Conservation (phyloP, 2,113 vertebrate genomes). For the Laterallus jamaicensis region DNA sequence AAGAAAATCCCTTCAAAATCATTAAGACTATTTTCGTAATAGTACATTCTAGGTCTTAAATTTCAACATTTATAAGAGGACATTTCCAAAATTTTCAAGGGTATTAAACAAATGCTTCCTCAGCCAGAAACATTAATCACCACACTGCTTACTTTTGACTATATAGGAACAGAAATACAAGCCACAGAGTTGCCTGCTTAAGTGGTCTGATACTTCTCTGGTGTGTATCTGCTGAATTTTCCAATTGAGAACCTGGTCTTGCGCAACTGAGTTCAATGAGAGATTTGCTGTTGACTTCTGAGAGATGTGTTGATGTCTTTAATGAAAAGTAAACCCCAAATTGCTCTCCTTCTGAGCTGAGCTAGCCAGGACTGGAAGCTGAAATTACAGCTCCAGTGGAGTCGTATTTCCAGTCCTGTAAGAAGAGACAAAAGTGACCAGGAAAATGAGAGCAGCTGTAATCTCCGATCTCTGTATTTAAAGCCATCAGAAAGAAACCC, state of each 20-base stretch:
- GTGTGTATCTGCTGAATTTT: not conserved
- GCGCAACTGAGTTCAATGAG: not conserved
- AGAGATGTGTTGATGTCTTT: not conserved
- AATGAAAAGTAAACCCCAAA: not conserved
- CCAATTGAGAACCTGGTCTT: not conserved
- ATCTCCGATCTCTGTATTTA: not conserved
- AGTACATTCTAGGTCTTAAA: not conserved
- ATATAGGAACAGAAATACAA: not conserved
- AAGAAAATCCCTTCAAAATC: not conserved
- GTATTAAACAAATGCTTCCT: not conserved
- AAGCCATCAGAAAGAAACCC: not conserved
- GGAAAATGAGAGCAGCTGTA: not conserved
- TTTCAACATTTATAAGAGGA: not conserved
- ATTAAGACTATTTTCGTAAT: not conserved
- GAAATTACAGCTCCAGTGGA: constrained; percentile 9
- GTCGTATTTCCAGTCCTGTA: not conserved
- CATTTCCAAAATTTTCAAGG: not conserved
- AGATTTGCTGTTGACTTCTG: not conserved
- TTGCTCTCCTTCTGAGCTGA: not conserved
- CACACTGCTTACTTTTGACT: not conserved
- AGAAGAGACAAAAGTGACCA: not conserved
- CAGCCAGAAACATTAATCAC: not conserved
- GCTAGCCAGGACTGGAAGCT: not conserved
- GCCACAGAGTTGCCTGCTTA: not conserved
- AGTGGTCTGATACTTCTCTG: not conserved